These are phyloP conservation scores for Cololabis saira DNA, from an alignment of 2,113 vertebrate species.

Conservation along the genomic window DNA sequence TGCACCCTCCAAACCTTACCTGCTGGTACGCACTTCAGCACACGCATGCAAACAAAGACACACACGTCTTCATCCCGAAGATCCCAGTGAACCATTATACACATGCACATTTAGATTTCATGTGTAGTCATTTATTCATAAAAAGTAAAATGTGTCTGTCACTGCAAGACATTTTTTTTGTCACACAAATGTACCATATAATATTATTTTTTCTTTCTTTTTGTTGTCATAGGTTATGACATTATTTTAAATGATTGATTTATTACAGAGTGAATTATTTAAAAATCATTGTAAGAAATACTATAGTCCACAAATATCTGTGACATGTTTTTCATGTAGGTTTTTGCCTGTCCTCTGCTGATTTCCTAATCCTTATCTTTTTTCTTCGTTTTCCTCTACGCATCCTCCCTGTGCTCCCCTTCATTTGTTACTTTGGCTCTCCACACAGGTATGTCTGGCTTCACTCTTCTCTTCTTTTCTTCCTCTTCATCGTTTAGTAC, in stretches of 20 bases:
- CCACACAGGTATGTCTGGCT: conserved; percentile 5
- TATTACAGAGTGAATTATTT: too few relatives aligned
- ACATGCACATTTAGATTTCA: too few relatives aligned
- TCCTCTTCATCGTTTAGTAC: conserved; percentile 2
- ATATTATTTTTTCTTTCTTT: too few relatives aligned
- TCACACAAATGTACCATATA: too few relatives aligned
- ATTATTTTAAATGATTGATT: too few relatives aligned
- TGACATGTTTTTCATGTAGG: background rate
- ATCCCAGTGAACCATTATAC: too few relatives aligned
- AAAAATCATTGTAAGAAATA: conserved; percentile 4
- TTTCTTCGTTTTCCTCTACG: background rate
- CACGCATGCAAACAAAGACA: background rate
- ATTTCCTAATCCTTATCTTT: background rate
- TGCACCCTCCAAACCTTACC: conserved; percentile 89
- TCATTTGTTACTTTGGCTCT: background rate
- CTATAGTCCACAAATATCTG: background rate
- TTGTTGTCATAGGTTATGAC: too few relatives aligned
- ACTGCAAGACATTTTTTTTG: too few relatives aligned
- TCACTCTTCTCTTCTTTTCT: background rate
- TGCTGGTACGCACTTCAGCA: conserved; percentile 63
- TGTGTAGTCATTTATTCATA: too few relatives aligned
- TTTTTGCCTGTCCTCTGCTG: background rate
- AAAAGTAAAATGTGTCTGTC: too few relatives aligned
- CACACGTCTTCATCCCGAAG: background rate
- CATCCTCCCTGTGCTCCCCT: too few relatives aligned